Evolutionary conservation across 2,888 invertebrate species (phyloP).

Genomic region (Mythimna albipuncta): DNA sequence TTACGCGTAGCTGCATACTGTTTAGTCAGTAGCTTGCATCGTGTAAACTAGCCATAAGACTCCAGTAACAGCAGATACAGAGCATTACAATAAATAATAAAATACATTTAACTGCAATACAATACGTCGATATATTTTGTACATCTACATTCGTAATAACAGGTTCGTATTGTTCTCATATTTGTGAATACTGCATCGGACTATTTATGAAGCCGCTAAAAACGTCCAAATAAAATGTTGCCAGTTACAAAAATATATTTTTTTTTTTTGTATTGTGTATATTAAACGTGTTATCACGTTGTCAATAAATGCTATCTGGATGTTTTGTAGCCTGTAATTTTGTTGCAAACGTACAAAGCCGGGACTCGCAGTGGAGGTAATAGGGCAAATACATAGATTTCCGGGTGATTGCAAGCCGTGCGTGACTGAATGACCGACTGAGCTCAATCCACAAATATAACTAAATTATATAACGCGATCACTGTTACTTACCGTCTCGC

Average conservation of each 20-base stretch:
- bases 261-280: constrained; percentile 16
- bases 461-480: constrained; percentile 56
- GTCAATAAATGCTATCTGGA: constrained; percentile 63
- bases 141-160: constrained; percentile 23
- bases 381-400: constrained; percentile 79
- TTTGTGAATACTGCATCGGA: constrained; percentile 33
- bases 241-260: constrained; percentile 10
- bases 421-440: constrained; percentile 72
- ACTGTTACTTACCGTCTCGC: constrained; percentile 31
- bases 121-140: background rate
- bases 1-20: too few species aligned
- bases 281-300: constrained; percentile 56
- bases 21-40: too few species aligned
- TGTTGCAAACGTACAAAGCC: constrained; percentile 48
- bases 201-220: constrained; percentile 43
- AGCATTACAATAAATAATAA: background rate
- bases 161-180: constrained; percentile 36
- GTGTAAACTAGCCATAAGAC: too few species aligned
- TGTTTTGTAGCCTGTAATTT: constrained; percentile 63
- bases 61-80: background rate
- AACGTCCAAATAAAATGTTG: constrained; percentile 43
- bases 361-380: constrained; percentile 63
- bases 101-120: constrained; percentile 3
- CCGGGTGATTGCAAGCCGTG: constrained; percentile 74
- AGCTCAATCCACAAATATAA: constrained; percentile 59